A percentile compares a stretch with the other conserved stretches of the same genome.
These are phyloP conservation scores for Petrosia ficiformis DNA, from an alignment of 37 sponge, comb jelly and placozoan species.

Conservation along the genomic window DNA sequence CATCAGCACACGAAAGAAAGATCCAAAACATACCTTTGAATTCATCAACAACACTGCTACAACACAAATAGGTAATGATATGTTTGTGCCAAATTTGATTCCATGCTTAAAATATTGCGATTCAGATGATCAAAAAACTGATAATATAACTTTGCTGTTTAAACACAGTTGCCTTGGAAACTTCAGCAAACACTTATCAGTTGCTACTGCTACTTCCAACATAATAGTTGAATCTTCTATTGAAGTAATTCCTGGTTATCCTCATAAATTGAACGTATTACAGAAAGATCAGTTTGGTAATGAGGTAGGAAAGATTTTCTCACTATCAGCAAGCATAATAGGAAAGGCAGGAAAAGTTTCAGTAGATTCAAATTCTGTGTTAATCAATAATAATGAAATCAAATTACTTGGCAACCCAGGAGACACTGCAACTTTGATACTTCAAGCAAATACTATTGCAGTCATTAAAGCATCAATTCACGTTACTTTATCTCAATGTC, in stretches of 20 bases:
- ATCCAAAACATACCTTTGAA: no score
- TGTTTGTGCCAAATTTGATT: no score
- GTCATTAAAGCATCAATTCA: neutral
- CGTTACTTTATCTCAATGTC: no score
- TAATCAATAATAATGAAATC: neutral
- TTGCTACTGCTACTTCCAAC: neutral
- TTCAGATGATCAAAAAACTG: neutral
- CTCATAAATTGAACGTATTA: neutral
- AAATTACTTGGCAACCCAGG: no score
- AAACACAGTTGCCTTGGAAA: no score
- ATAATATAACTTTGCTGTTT: no score
- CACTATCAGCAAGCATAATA: neutral
- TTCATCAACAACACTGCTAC: neutral
- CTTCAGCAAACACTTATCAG: neutral
- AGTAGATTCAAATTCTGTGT: no score
- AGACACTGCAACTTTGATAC: no score
- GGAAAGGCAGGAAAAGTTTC: neutral
- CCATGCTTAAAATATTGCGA: neutral
- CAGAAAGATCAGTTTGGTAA: neutral
- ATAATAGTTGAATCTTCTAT: neutral
- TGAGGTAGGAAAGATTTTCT: no score
- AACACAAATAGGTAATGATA: neutral
- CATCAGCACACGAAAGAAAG: no score
- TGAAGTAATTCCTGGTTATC: neutral
- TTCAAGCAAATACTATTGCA: no score